phyloP scores from a whole-genome alignment of 1,140 invertebrate genomes.

The Euura saliciscinereae region DNA sequence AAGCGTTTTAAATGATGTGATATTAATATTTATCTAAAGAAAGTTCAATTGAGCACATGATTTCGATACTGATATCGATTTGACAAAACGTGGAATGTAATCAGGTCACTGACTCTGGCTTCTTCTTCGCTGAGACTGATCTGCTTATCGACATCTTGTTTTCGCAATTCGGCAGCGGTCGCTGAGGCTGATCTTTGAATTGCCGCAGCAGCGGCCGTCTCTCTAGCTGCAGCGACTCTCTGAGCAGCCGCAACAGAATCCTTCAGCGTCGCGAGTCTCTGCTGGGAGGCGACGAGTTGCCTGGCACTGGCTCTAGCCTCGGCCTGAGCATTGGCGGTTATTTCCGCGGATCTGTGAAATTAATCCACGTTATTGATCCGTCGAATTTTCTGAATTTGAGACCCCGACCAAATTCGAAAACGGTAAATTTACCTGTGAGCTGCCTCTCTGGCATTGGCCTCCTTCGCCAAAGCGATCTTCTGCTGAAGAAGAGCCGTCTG shows the following conservation, averaged over 20 bases:
- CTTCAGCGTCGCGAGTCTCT: conserved; percentile 54
- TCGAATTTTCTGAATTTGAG: not conserved
- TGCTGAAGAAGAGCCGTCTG: conserved; percentile 50
- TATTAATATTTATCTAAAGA: conserved; percentile 8
- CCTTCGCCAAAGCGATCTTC: conserved; percentile 53
- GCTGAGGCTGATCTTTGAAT: conserved; percentile 54
- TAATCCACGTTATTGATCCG: conserved; percentile 8
- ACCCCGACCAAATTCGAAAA: conserved; percentile 7
- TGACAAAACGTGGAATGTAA: conserved; percentile 7
- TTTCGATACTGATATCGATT: too few species aligned
- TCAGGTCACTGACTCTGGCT: conserved; percentile 43
- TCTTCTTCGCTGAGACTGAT: conserved; percentile 53
- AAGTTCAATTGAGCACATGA: not conserved
- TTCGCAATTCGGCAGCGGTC: conserved; percentile 54
- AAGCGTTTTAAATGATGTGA: conserved; percentile 13
- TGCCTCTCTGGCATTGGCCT: conserved; percentile 50
- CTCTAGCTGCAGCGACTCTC: conserved; percentile 53
- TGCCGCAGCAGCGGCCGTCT: conserved; percentile 54
- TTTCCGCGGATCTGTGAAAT: conserved; percentile 47
- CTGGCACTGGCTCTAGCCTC: conserved; percentile 52
- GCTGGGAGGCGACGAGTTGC: conserved; percentile 54
- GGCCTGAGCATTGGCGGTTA: conserved; percentile 45
- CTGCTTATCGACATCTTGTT: conserved; percentile 58
- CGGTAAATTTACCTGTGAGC: conserved; percentile 39
- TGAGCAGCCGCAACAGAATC: conserved; percentile 56